phyloP scores from a whole-genome alignment of 2,888 invertebrate genomes.

The Oxyscelio sp. region DNA sequence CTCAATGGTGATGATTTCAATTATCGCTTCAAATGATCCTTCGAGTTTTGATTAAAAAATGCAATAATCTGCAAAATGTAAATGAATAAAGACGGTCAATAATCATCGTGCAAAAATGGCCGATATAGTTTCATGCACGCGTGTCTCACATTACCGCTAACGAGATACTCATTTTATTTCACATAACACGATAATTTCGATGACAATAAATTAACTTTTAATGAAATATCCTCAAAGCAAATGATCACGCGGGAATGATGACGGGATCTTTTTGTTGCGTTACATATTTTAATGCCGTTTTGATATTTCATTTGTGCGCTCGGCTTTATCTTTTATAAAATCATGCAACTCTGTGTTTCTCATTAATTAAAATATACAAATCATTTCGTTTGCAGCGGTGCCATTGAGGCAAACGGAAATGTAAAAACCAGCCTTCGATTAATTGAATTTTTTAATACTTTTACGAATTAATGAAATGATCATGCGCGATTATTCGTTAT shows the following conservation, averaged over 20 bases:
- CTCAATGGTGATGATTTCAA: conserved; percentile 40
- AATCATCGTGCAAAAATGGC: conserved; percentile 29
- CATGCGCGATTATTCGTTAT: conserved; percentile 36
- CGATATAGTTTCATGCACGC: conserved; percentile 32
- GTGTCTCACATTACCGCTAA: conserved; percentile 18
- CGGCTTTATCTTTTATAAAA: conserved; percentile 55
- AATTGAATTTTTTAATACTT: conserved; percentile 43
- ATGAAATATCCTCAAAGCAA: conserved; percentile 57
- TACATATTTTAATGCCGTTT: conserved; percentile 64
- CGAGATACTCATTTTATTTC: conserved; percentile 37
- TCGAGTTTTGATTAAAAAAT: conserved; percentile 3
- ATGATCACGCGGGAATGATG: conserved; percentile 50
- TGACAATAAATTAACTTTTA: conserved; percentile 61
- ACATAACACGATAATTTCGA: conserved; percentile 30
- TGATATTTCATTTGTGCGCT: conserved; percentile 66
- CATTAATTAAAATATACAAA: conserved; percentile 68
- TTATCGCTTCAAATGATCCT: conserved; percentile 30
- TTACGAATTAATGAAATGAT: conserved; percentile 31
- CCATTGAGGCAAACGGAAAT: conserved; percentile 29
- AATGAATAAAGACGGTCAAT: conserved; percentile 42
- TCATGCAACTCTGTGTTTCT: conserved; percentile 56
- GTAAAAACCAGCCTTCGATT: conserved; percentile 49
- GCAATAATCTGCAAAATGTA: conserved; percentile 15
- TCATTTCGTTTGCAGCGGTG: conserved; percentile 48
- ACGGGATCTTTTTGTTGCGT: conserved; percentile 67